Conservation (phyloP, 92 coral and sea anemone species). For the Scolanthus callimorphus region DNA sequence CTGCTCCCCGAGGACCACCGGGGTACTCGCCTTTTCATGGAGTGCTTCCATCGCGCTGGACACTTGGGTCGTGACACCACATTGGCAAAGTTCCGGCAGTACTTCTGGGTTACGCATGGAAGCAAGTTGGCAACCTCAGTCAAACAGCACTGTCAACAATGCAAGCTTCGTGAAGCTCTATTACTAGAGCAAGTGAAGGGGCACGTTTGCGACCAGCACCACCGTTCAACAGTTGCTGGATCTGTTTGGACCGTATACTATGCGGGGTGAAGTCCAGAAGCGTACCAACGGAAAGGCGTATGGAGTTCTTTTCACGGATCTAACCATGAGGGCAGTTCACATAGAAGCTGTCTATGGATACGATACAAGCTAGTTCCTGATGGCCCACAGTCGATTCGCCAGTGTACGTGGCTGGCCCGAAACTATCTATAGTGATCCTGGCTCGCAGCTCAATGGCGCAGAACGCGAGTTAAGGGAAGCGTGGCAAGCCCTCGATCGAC, state of each 20-base stretch:
- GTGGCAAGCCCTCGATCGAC: too few relatives aligned
- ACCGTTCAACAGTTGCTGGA: slow-evolving; percentile 32
- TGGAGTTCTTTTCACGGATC: slow-evolving; percentile 52
- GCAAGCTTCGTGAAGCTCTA: slow-evolving; percentile 40
- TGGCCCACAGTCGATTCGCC: slow-evolving; percentile 60
- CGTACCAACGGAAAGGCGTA: slow-evolving; percentile 64
- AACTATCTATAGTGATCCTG: slow-evolving; percentile 69
- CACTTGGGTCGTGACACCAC: slow-evolving; percentile 44
- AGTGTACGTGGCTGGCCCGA: too few relatives aligned
- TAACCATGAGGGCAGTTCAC: too few relatives aligned
- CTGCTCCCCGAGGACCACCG: slow-evolving; percentile 46
- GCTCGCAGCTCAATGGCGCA: too few relatives aligned
- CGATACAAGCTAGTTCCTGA: slow-evolving; percentile 59
- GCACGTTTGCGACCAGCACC: too few relatives aligned
- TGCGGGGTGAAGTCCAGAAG: slow-evolving; percentile 56
- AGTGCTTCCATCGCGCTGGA: slow-evolving; percentile 34
- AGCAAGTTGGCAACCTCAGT: slow-evolving; percentile 42
- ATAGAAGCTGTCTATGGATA: slow-evolving; percentile 58
- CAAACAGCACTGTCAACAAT: slow-evolving; percentile 42
- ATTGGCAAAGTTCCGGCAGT: slow-evolving; percentile 21
- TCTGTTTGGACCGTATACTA: slow-evolving; percentile 49
- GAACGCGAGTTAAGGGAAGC: too few relatives aligned
- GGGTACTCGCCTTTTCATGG: slow-evolving; percentile 57
- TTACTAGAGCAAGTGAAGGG: slow-evolving; percentile 54
- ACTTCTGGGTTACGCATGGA: slow-evolving; percentile 54